A percentile compares a stretch with the other conserved stretches of the same genome.
These are phyloP conservation scores for Apotomis betuletana DNA, from an alignment of 2,888 invertebrate species.

Conservation along the genomic window DNA sequence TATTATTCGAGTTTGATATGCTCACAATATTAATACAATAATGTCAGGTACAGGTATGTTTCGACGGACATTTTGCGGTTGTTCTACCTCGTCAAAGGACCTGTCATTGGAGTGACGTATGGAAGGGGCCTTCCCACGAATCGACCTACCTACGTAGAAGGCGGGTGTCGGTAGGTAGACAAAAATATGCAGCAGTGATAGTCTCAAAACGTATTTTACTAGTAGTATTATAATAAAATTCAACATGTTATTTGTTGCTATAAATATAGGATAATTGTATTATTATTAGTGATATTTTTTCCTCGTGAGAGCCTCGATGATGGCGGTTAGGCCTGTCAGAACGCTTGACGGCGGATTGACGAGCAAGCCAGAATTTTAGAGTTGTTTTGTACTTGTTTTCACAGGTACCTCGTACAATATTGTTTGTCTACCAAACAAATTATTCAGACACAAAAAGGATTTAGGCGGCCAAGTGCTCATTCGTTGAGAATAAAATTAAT, in stretches of 20 bases:
- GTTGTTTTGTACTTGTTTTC: conserved; percentile 72
- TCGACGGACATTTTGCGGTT: conserved; percentile 31
- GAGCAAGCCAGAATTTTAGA: conserved; percentile 65
- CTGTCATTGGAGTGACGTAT: conserved; percentile 44
- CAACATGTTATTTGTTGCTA: conserved; percentile 21
- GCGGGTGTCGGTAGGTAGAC: conserved; percentile 16
- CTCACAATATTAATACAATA: conserved; percentile 13
- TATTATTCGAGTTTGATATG: neutral
- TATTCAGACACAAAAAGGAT: conserved; percentile 23
- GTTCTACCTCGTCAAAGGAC: conserved; percentile 39
- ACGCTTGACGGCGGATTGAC: conserved; percentile 80
- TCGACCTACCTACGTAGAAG: neutral
- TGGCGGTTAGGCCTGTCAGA: conserved; percentile 82
- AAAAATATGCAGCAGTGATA: conserved; percentile 2
- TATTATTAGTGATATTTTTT: conserved; percentile 61
- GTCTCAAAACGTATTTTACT: conserved; percentile 5
- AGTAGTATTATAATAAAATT: conserved; percentile 7
- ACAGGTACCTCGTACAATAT: conserved; percentile 73
- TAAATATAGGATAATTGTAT: conserved; percentile 29
- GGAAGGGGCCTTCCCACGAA: conserved; percentile 42
- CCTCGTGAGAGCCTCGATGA: conserved; percentile 63
- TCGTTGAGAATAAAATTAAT: conserved; percentile 44
- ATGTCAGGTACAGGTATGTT: conserved; percentile 28
- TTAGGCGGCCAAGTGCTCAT: conserved; percentile 6
- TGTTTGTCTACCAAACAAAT: conserved; percentile 54